Conservation (phyloP, 2,888 invertebrate genomes). For the Polydrusus pterygomalis region DNA sequence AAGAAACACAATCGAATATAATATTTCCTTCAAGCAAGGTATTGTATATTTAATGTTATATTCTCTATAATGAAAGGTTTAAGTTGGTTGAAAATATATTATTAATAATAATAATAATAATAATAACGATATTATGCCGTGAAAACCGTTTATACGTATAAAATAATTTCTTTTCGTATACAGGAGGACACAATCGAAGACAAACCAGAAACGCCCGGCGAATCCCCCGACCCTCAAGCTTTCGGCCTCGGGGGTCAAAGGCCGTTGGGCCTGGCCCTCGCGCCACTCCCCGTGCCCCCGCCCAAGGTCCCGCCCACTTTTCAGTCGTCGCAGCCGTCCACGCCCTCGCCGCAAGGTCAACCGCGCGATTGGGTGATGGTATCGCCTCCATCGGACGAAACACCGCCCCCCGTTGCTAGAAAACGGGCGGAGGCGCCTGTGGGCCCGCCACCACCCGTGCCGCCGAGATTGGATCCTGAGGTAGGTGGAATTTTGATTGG, state of each 20-base stretch:
- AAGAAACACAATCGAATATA: too few species aligned
- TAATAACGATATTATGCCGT: too few species aligned
- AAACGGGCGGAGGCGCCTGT: slow-evolving; percentile 73
- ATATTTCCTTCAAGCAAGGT: too few species aligned
- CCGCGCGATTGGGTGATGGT: slow-evolving; percentile 23
- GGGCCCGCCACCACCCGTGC: slow-evolving; percentile 77
- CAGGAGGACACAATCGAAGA: slow-evolving; percentile 71
- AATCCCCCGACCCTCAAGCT: slow-evolving; percentile 84
- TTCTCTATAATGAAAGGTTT: too few species aligned
- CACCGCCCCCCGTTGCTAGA: slow-evolving; percentile 73
- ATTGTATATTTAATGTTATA: too few species aligned
- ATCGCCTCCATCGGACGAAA: slow-evolving; percentile 66
- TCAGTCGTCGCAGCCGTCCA: slow-evolving; percentile 44
- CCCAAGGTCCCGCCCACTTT: slow-evolving; percentile 62
- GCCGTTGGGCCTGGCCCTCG: slow-evolving; percentile 80
- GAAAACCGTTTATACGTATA: too few species aligned
- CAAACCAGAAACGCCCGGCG: slow-evolving; percentile 84
- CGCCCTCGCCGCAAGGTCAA: slow-evolving; percentile 33
- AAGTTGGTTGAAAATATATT: too few species aligned
- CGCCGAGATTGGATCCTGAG: slow-evolving; percentile 77
- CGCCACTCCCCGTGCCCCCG: slow-evolving; percentile 61
- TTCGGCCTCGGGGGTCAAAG: slow-evolving; percentile 87
- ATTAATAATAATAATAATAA: too few species aligned
- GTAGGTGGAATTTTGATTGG: slow-evolving; percentile 62
- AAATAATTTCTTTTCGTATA: slow-evolving; percentile 65